These are phyloP conservation scores for Danio aesculapii DNA, from an alignment of 2,797 vertebrate species.

Conservation along the genomic window DNA sequence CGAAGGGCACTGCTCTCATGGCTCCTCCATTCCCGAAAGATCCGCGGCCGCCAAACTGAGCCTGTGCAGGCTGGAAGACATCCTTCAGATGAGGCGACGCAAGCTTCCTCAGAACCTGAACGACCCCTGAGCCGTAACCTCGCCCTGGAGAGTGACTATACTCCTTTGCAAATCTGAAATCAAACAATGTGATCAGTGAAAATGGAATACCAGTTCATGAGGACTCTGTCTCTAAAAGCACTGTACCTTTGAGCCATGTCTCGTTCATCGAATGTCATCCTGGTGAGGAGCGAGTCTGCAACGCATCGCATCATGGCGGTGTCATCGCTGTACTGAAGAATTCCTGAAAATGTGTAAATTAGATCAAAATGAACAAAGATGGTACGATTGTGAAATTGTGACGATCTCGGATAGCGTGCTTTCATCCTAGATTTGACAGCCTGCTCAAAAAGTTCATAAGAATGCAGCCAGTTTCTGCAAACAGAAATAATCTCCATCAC, in stretches of 20 bases:
- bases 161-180: slow-evolving; percentile 91
- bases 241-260: slow-evolving; percentile 92
- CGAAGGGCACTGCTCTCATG: slow-evolving; percentile 92
- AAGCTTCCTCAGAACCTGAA: slow-evolving; percentile 94
- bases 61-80: slow-evolving; percentile 91
- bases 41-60: slow-evolving; percentile 94
- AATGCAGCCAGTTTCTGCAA: too few species aligned
- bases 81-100: slow-evolving; percentile 88
- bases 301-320: slow-evolving; percentile 95
- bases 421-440: too few species aligned
- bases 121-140: slow-evolving; percentile 90
- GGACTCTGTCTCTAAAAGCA: slow-evolving; percentile 43
- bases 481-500: too few species aligned
- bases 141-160: slow-evolving; percentile 89
- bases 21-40: slow-evolving; percentile 97
- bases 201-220: background rate
- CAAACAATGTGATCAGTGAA: slow-evolving; percentile 54
- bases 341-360: slow-evolving; percentile 71
- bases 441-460: too few species aligned
- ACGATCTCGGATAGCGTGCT: too few species aligned
- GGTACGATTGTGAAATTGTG: background rate
- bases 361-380: background rate
- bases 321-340: slow-evolving; percentile 92
- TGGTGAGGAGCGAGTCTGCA: slow-evolving; percentile 91
- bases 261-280: slow-evolving; percentile 86